Conservation (phyloP, 2,888 invertebrate genomes). For the Chrysolina americana region DNA sequence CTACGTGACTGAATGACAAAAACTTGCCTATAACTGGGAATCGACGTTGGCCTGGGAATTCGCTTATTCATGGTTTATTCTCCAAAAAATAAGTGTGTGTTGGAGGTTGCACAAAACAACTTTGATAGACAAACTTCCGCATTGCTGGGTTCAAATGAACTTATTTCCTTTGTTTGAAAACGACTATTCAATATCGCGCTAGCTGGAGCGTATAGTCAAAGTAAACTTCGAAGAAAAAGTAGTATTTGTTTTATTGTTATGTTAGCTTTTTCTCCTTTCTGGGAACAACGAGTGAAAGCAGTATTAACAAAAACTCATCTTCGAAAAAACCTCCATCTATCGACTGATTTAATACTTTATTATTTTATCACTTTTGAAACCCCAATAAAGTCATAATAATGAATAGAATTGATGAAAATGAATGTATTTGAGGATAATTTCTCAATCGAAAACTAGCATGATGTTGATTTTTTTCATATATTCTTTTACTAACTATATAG, state of each 20-base stretch:
- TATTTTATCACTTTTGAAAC: too few species aligned
- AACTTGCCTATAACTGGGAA: neutral
- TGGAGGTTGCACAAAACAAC: neutral
- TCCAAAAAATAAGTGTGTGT: neutral
- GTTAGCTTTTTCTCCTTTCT: neutral
- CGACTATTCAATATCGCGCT: slow-evolving; percentile 4
- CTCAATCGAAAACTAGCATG: too few species aligned
- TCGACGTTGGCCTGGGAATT: neutral
- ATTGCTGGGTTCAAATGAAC: neutral
- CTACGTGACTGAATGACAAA: neutral
- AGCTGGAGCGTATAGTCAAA: neutral
- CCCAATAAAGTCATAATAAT: too few species aligned
- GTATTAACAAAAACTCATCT: neutral
- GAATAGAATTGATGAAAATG: too few species aligned
- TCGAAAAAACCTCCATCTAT: too few species aligned
- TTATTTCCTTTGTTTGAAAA: slow-evolving; percentile 6
- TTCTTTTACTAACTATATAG: too few species aligned
- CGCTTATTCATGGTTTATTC: neutral
- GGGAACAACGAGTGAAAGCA: neutral
- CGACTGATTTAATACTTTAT: too few species aligned
- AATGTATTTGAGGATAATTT: too few species aligned
- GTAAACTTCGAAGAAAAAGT: neutral
- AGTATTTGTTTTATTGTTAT: neutral
- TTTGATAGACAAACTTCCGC: slow-evolving; percentile 8
- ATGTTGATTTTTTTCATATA: too few species aligned